Evolutionary conservation across 2,113 vertebrate genomes (phyloP).

Genomic region (Cheilinus undulatus): DNA sequence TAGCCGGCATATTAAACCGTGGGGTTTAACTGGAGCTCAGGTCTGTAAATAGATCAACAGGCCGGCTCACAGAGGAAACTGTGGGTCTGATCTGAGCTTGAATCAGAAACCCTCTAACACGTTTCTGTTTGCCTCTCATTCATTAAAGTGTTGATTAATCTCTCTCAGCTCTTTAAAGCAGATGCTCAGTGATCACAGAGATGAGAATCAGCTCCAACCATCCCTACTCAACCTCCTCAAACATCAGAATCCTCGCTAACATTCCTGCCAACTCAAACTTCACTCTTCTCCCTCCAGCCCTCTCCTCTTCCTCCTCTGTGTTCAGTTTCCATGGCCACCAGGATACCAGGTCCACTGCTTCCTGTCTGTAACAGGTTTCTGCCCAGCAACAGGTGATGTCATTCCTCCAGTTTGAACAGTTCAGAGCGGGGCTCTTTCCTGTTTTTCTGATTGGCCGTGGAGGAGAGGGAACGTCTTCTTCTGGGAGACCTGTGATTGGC

Average conservation of each 20-base stretch:
- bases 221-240: no score
- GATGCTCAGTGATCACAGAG: no score
- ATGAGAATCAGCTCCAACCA: not conserved
- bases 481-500: slow-evolving; percentile 51
- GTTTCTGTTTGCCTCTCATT: not conserved
- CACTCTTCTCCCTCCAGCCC: not conserved
- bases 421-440: slow-evolving; percentile 41
- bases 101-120: not conserved
- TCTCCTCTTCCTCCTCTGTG: slow-evolving; percentile 45
- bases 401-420: slow-evolving; percentile 51
- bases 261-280: slow-evolving; percentile 3
- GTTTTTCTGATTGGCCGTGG: slow-evolving; percentile 68
- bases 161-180: not conserved
- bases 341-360: slow-evolving; percentile 75
- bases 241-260: no score
- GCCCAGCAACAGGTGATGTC: slow-evolving; percentile 86
- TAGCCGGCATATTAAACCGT: no score
- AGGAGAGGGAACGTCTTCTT: slow-evolving; percentile 37
- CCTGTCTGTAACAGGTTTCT: slow-evolving; percentile 79
- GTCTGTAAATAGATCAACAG: no score
- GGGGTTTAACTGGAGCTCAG: no score
- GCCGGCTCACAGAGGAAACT: no score
- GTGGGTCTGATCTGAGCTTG: no score
- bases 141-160: not conserved
- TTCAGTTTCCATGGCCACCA: slow-evolving; percentile 83